phyloP scores from a whole-genome alignment of 2,797 vertebrate genomes.

The Sebastes itinus region DNA sequence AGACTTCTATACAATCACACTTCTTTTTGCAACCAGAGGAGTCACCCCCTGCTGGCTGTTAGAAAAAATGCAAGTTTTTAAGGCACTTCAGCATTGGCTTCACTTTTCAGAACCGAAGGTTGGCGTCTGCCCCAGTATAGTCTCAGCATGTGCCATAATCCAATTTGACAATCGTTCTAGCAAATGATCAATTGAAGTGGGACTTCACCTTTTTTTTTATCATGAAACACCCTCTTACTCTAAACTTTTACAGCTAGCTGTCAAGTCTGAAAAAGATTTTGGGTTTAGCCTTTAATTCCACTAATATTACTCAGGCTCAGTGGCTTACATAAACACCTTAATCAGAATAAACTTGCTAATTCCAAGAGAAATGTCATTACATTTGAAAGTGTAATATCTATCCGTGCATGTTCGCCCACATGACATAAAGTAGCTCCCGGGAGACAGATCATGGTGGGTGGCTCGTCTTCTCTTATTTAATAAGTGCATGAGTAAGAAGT shows the following conservation, averaged over 20 bases:
- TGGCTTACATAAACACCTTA: background rate
- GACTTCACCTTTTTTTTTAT: background rate
- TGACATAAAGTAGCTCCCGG: constrained; percentile 9
- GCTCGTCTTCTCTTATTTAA: constrained; percentile 22
- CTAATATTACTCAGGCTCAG: background rate
- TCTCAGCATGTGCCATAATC: no score
- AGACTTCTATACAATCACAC: no score
- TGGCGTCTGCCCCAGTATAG: no score
- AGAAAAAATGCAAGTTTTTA: no score
- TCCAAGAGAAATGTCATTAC: constrained; percentile 2
- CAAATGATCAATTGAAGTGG: background rate
- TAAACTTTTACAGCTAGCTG: background rate
- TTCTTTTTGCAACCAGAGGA: no score
- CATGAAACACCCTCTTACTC: background rate
- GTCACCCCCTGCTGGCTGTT: no score
- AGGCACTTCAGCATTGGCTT: no score
- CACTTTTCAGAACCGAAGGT: no score
- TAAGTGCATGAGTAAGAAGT: constrained; percentile 12
- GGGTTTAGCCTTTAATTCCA: background rate
- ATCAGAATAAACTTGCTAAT: constrained; percentile 9
- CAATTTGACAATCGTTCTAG: background rate
- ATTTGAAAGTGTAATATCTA: constrained; percentile 29
- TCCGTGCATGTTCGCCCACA: constrained; percentile 13
- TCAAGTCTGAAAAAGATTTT: background rate
- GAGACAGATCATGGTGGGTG: constrained; percentile 23